These are phyloP conservation scores for Streptopelia turtur DNA, from an alignment of 2,797 vertebrate species.

Conservation along the genomic window DNA sequence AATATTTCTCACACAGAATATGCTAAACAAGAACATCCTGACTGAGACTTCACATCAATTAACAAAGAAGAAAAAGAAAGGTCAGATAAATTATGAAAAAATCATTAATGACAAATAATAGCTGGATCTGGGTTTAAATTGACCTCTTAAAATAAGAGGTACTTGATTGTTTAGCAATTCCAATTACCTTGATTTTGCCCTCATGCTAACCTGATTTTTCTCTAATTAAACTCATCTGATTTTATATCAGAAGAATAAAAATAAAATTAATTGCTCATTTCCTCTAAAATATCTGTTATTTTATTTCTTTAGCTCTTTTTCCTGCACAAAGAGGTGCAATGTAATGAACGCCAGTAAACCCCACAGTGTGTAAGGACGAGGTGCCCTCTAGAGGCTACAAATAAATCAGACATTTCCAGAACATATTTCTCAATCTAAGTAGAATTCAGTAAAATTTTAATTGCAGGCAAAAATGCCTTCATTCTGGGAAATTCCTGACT, in stretches of 20 bases:
- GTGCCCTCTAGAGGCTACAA: conserved; percentile 61
- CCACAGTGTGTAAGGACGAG: background rate
- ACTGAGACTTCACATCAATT: background rate
- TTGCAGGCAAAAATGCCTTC: background rate
- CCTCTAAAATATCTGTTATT: background rate
- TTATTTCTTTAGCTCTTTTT: background rate
- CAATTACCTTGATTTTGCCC: background rate
- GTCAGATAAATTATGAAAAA: background rate
- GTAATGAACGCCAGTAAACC: background rate
- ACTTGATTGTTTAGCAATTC: background rate
- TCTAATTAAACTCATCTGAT: background rate
- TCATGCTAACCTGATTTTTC: background rate
- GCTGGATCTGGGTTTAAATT: background rate
- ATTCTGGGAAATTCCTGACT: background rate
- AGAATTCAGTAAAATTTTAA: background rate
- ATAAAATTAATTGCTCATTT: background rate
- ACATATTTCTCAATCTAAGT: background rate
- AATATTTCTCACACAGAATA: background rate
- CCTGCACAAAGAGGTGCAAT: background rate
- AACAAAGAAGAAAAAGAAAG: background rate
- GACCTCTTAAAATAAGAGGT: background rate
- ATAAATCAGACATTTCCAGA: background rate
- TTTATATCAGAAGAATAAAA: conserved; percentile 2
- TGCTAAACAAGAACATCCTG: background rate
- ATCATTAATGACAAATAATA: background rate